These are phyloP conservation scores for Steinernema scapterisci DNA, from an alignment of 2,888 invertebrate species.

Conservation along the genomic window DNA sequence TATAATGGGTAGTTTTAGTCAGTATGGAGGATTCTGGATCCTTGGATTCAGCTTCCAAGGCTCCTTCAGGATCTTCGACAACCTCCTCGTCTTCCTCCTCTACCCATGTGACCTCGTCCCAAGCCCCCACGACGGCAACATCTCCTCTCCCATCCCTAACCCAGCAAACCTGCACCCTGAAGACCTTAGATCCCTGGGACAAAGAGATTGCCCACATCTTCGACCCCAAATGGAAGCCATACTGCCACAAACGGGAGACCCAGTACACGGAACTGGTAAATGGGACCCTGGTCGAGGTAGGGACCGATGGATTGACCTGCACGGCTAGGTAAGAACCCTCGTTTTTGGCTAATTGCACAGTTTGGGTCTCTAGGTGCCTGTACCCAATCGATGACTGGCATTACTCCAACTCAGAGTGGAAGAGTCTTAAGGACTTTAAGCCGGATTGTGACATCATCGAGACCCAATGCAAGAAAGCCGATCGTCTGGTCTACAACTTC, in stretches of 20 bases:
- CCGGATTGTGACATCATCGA: slow-evolving; percentile 34
- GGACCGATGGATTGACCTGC: too few relatives aligned
- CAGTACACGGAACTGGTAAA: too few relatives aligned
- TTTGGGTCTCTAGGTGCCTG: neutral
- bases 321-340: neutral
- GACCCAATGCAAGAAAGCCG: neutral
- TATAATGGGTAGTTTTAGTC: too few relatives aligned
- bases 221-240: slow-evolving; percentile 7
- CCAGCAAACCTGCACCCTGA: neutral
- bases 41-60: too few relatives aligned
- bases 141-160: too few relatives aligned
- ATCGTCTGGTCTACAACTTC: neutral
- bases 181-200: neutral
- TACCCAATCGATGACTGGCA: neutral
- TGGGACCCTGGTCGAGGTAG: too few relatives aligned
- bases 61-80: too few relatives aligned
- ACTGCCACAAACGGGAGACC: neutral
- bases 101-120: too few relatives aligned
- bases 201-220: neutral
- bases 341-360: neutral
- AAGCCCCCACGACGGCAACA: too few relatives aligned
- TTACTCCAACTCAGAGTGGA: neutral
- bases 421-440: neutral
- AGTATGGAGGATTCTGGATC: too few relatives aligned
- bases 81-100: too few relatives aligned